These are phyloP conservation scores for Enteromius mattozi DNA, from an alignment of 2,797 vertebrate species.

Conservation along the genomic window DNA sequence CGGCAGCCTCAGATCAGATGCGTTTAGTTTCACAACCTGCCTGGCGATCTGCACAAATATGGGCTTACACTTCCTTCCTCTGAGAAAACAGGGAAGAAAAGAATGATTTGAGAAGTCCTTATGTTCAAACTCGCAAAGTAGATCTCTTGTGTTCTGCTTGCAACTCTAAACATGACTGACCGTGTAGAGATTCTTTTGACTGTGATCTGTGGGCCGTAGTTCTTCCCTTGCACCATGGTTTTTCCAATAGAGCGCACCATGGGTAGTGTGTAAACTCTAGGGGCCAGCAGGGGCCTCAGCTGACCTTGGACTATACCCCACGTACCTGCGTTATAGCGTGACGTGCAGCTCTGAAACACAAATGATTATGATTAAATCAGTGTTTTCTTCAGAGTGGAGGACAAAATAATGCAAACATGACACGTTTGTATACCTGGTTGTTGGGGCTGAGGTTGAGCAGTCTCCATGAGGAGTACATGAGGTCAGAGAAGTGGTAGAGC, in stretches of 20 bases:
- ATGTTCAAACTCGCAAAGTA: neutral
- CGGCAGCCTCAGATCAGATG: constrained; percentile 81
- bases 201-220: constrained; percentile 84
- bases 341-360: constrained; percentile 75
- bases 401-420: neutral
- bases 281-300: constrained; percentile 81
- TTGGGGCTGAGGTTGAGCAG: constrained; percentile 81
- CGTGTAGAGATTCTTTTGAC: constrained; percentile 83
- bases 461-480: constrained; percentile 86
- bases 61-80: constrained; percentile 74
- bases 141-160: neutral
- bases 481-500: constrained; percentile 85
- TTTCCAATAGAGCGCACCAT: constrained; percentile 82
- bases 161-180: constrained; percentile 59
- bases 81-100: neutral
- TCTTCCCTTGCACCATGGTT: constrained; percentile 86
- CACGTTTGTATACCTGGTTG: constrained; percentile 71
- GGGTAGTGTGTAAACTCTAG: constrained; percentile 84
- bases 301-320: constrained; percentile 82
- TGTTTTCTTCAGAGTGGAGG: neutral
- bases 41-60: constrained; percentile 85
- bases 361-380: neutral
- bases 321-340: constrained; percentile 81
- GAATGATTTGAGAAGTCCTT: neutral
- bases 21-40: constrained; percentile 83